Percentiles rank a stretch among this genome's conserved stretches.
Evolutionary conservation across 1,140 invertebrate species (phyloP).

Genomic region (Zaprionus taronus): DNA sequence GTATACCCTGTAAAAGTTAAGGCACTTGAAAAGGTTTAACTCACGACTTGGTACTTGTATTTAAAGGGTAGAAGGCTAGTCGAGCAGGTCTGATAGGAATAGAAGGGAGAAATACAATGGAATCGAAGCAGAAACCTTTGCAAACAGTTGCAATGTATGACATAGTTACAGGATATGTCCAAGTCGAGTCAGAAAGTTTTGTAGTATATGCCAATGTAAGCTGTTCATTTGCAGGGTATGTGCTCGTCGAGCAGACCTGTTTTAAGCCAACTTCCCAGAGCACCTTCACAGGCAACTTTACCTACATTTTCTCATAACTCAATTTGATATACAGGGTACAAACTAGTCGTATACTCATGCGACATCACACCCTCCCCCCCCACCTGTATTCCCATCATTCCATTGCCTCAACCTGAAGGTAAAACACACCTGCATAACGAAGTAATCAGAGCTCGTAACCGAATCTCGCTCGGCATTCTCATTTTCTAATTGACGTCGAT

Average conservation of each 20-base stretch:
- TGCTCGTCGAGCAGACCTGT: not conserved
- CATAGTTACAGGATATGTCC: not conserved
- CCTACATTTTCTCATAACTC: too few relatives aligned
- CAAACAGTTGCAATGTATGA: too few relatives aligned
- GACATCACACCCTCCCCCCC: not conserved
- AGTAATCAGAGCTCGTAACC: slow-evolving; percentile 10
- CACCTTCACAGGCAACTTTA: not conserved
- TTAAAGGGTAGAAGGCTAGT: too few relatives aligned
- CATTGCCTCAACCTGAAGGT: not conserved
- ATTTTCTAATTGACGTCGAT: slow-evolving; percentile 18
- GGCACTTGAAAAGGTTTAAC: not conserved
- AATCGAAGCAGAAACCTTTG: too few relatives aligned
- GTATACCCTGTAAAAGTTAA: slow-evolving; percentile 14
- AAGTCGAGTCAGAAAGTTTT: not conserved
- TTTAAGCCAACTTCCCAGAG: not conserved
- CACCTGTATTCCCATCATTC: not conserved
- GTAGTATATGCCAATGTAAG: not conserved
- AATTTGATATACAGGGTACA: not conserved
- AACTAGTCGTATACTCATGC: not conserved
- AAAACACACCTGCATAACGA: slow-evolving; percentile 3
- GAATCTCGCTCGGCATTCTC: slow-evolving; percentile 56
- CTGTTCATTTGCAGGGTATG: not conserved
- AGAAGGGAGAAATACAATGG: too few relatives aligned
- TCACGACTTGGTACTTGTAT: not conserved
- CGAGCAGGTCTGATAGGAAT: too few relatives aligned